Evolutionary conservation across 2,888 invertebrate species (phyloP).

Genomic region (Drosophila sordidula): DNA sequence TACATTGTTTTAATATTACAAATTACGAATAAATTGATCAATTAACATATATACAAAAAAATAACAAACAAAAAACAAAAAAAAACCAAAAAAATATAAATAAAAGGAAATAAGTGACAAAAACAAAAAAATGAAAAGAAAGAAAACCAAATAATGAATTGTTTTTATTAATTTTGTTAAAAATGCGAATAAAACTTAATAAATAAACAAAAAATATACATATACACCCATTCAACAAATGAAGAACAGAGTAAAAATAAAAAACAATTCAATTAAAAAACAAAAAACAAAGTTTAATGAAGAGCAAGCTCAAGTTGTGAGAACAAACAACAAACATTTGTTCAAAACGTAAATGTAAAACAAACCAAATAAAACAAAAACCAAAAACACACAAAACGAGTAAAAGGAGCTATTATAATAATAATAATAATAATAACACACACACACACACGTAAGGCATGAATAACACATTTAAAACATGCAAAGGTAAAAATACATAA

Average conservation of each 20-base stretch:
- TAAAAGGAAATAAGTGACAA: conserved; percentile 32
- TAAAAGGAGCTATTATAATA: conserved; percentile 63
- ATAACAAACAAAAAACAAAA: conserved; percentile 23
- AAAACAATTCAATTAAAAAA: conserved; percentile 44
- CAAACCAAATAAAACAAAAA: conserved; percentile 38
- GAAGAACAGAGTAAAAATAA: conserved; percentile 54
- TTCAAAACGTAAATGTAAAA: conserved; percentile 68
- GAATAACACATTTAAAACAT: conserved; percentile 60
- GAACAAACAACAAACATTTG: conserved; percentile 64
- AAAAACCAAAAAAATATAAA: conserved; percentile 19
- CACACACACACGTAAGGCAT: conserved; percentile 51
- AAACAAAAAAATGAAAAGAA: conserved; percentile 30
- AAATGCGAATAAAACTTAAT: conserved; percentile 62
- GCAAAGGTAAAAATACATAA: conserved; percentile 61
- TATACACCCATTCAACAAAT: conserved; percentile 57
- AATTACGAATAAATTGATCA: conserved; percentile 80
- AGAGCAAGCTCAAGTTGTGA: conserved; percentile 55
- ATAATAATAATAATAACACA: conserved; percentile 46
- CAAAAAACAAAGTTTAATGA: conserved; percentile 42
- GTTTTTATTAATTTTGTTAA: conserved; percentile 80
- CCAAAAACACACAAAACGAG: conserved; percentile 39
- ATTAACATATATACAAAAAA: conserved; percentile 71
- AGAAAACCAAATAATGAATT: conserved; percentile 60
- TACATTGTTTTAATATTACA: conserved; percentile 77
- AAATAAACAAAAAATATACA: conserved; percentile 56